phyloP scores from a whole-genome alignment of 2,888 invertebrate species.

The Dasypogon diadema region DNA sequence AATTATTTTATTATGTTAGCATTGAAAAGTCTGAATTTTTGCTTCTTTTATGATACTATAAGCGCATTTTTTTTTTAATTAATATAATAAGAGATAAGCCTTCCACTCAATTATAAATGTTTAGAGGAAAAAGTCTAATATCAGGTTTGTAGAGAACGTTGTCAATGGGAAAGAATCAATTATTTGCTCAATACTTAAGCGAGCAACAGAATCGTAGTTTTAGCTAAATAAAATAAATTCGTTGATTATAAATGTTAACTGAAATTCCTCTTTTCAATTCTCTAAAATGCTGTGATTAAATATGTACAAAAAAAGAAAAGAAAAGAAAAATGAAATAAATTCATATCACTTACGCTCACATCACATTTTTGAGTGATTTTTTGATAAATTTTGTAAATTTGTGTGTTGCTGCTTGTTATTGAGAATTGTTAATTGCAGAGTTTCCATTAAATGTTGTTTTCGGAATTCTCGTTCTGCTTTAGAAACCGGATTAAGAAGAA shows the following conservation, averaged over 20 bases:
- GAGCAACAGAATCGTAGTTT: neutral
- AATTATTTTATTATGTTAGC: neutral
- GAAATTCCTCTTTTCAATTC: slow-evolving; percentile 4
- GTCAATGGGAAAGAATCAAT: slow-evolving; percentile 16
- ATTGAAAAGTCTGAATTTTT: neutral
- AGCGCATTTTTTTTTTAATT: neutral
- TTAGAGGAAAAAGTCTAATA: neutral
- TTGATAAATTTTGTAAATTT: neutral
- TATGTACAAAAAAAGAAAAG: slow-evolving; percentile 13
- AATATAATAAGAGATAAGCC: no score
- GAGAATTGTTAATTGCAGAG: neutral
- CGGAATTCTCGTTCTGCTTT: no score
- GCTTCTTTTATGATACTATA: neutral
- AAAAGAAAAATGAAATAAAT: neutral
- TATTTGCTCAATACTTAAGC: slow-evolving; percentile 28
- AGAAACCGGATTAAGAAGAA: no score
- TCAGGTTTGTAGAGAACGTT: neutral
- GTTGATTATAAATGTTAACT: slow-evolving; percentile 23
- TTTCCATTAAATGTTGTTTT: neutral
- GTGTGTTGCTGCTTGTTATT: neutral
- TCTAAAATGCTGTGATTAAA: slow-evolving; percentile 36
- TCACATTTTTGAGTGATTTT: no score
- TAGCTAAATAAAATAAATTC: slow-evolving; percentile 19
- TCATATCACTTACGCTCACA: slow-evolving; percentile 8
- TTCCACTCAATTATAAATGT: no score